phyloP scores from a whole-genome alignment of 2,797 vertebrate species.

The Iguana delicatissima region DNA sequence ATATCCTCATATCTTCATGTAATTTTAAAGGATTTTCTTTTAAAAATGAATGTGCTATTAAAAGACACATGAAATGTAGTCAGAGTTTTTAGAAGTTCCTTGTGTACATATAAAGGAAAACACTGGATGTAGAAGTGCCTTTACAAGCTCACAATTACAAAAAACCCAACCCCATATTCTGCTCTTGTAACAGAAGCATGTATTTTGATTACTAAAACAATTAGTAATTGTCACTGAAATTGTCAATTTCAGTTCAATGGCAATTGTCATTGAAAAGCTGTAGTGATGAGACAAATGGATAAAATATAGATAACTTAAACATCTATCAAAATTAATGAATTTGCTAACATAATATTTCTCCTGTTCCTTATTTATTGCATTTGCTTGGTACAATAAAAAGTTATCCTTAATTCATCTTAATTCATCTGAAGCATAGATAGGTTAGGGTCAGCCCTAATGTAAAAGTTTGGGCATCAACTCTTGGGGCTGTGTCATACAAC shows the following conservation, averaged over 20 bases:
- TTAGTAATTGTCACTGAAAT: not conserved
- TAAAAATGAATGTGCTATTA: not conserved
- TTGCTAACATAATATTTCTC: not conserved
- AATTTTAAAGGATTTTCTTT: not conserved
- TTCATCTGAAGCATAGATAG: not conserved
- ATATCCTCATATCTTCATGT: not conserved
- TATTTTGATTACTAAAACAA: not conserved
- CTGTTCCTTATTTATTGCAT: not conserved
- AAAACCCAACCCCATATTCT: not conserved
- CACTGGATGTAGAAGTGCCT: not conserved
- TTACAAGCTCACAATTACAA: not conserved
- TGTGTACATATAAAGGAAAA: not conserved
- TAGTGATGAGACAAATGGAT: not conserved
- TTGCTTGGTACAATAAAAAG: not conserved
- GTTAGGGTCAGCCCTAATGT: not conserved
- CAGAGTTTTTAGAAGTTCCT: constrained; percentile 18
- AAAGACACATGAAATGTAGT: constrained; percentile 1
- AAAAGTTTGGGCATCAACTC: not conserved
- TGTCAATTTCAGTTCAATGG: no score
- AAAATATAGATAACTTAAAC: no score
- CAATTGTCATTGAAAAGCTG: not conserved
- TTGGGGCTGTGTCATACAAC: not conserved
- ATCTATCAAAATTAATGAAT: not conserved
- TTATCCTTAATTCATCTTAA: no score
- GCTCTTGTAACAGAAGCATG: not conserved